Base-by-base conservation (phyloP, 2,888 invertebrate genomes). In the Acrobasis suavella region DNA sequence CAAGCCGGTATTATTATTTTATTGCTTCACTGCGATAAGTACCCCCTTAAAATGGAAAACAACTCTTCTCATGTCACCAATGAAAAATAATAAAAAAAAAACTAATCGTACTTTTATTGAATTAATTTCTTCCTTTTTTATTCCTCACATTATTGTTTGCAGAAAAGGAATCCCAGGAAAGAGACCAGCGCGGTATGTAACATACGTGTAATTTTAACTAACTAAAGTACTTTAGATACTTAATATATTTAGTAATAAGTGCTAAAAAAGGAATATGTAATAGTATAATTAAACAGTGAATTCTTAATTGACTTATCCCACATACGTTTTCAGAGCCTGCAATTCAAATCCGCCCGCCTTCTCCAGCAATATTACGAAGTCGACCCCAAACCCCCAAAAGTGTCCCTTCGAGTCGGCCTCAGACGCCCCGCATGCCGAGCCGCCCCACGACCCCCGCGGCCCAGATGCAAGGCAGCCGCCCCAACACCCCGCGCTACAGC, bases 361-460 rank as follows among this genome's bases (percentile, higher is more conserved):
- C 81, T 16, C 80, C 79, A 14, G 71, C 68, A 14, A 62, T 72
- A 7, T 70, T 5, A 46, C 46, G 58, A 58, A 86, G 85, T 64
- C 85, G 85, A 15, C 86, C 87, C 6, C 78, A 80, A 67, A 89
- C 88, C 49, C 89, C 89, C 1, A 80, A 73, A 63, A 82, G 74
- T 46, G 32, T 74, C 22, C 77, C 74, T 9, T 77, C 81, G 5
- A 87, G 82, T 70, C 77, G 83, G n/a, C 85, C 87, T 0, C 80
- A 78, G 66, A 87, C 89, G 0, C 87, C 87, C 0, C 75, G 70
- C 17, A 42, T 63, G 0, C 63, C 66, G n/a, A 76, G 69, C 32
- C 77, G 74, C 1, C 71, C 71, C 15, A 63, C 69, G 58, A 75
- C 78, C 0, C 77, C 82, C 0, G 62, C 65, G 3, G 71, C 70